Conservation (phyloP, 2,113 vertebrate genomes). For the Micromys minutus region DNA sequence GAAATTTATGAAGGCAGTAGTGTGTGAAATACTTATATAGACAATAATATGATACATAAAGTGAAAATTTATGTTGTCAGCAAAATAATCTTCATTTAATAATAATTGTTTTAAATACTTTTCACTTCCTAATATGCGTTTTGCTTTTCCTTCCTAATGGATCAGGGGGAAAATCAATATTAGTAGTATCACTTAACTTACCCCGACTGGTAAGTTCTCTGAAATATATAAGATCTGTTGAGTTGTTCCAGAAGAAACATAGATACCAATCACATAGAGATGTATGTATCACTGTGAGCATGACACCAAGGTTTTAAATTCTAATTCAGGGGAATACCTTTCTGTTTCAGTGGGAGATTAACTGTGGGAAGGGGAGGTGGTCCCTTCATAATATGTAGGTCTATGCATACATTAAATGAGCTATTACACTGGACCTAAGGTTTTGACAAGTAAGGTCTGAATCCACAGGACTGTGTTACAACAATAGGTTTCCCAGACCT, state of each 20-base stretch:
- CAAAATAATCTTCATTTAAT: neutral
- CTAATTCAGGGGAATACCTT: neutral
- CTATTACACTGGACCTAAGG: neutral
- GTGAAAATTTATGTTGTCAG: neutral
- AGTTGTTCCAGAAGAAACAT: neutral
- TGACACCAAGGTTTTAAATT: neutral
- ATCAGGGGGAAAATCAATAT: slow-evolving; percentile 40
- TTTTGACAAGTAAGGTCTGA: neutral
- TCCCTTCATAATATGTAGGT: neutral
- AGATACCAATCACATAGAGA: neutral
- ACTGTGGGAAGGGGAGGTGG: no score
- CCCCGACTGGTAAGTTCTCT: neutral
- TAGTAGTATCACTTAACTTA: slow-evolving; percentile 8
- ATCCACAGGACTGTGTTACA: neutral
- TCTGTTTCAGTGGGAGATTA: neutral
- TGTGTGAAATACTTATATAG: neutral
- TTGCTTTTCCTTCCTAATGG: neutral
- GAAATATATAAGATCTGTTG: neutral
- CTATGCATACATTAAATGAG: neutral
- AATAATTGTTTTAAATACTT: slow-evolving; percentile 32
- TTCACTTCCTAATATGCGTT: neutral
- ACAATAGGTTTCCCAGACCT: neutral
- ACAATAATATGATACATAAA: fast-evolving
- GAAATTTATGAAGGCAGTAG: slow-evolving; percentile 23
- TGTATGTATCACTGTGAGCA: neutral